Evolutionary conservation across 2,888 invertebrate genomes (phyloP), one percentile per base, ranked within the genome.

Genomic region (Drosophila bunnanda): DNA sequence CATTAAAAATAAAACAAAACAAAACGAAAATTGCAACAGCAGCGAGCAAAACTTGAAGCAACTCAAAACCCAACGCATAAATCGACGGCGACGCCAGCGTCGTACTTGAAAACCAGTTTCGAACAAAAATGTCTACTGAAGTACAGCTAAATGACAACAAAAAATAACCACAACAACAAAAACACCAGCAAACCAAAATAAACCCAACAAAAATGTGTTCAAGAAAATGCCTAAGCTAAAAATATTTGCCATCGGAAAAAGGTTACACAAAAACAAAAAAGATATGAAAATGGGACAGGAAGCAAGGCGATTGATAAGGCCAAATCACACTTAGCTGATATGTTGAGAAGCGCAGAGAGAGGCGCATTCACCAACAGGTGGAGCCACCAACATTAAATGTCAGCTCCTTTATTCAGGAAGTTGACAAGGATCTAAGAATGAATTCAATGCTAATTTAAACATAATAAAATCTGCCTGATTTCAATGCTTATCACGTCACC

Each of bases 31-130:
- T 87, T 88, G 87, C 89, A 87, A 87, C 80, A 78, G 77, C 75
- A 43, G 6, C 15, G 50, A 68, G 71, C 75, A 56, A 64, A 65
- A 64, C 64, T 65, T 43, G 50, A 52, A 64, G 41, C 62, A 43
- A 73, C 39, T 41, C 55, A 41, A 57, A 41, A 53, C 76, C 78
- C 79, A 83, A 81, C 85, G 89, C 88, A 87, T 84, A 84, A 87
- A 78, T 87, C 78, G 85, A 36, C 74, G 53, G 59, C 52, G 59
- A 58, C 43, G 67, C 22, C n/a, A 22, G 30, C 81, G 78, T 87
- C 88, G 85, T 85, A 85, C 85, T 85, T 85, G 85, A 85, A 86
- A 85, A 85, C 85, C 88, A 78, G 85, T 85, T 85, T 77, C 53
- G 64, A 57, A 61, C 70, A 72, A 67, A 79, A 74, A 77, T 79